phyloP scores from a whole-genome alignment of 2,797 vertebrate genomes.

The Helostoma temminkii region DNA sequence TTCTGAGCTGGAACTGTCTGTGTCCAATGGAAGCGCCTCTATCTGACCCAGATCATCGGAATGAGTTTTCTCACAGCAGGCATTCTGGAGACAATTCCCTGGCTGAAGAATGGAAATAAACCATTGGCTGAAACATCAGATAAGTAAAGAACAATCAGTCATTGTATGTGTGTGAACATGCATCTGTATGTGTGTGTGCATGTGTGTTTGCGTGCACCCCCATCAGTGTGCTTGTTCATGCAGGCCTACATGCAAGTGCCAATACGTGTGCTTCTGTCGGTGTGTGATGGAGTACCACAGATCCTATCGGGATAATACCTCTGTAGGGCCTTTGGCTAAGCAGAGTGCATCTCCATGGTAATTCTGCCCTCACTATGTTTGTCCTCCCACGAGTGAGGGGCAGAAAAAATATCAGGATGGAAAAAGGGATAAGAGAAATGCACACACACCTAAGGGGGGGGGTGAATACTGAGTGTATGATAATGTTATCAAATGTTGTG shows the following conservation, averaged over 20 bases:
- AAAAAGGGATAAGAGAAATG: constrained; percentile 40
- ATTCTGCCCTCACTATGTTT: constrained; percentile 62
- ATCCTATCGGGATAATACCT: constrained; percentile 71
- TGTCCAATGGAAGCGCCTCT: constrained; percentile 61
- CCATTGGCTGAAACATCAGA: constrained; percentile 75
- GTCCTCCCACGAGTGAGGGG: constrained; percentile 40
- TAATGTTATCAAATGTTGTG: constrained; percentile 67
- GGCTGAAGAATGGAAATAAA: constrained; percentile 69
- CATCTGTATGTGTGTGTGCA: constrained; percentile 35
- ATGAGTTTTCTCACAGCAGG: constrained; percentile 75
- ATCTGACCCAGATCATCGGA: constrained; percentile 77
- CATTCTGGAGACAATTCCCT: constrained; percentile 73
- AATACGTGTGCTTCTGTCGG: constrained; percentile 48
- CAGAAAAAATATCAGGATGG: constrained; percentile 36
- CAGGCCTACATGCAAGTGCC: constrained; percentile 46
- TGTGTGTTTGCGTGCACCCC: constrained; percentile 2
- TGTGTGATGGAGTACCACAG: constrained; percentile 62
- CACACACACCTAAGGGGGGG: constrained; percentile 1
- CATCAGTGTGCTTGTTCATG: constrained; percentile 12
- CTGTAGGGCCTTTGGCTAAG: constrained; percentile 62
- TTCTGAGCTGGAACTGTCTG: constrained; percentile 58
- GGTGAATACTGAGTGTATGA: constrained; percentile 50
- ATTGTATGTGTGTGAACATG: constrained; percentile 69
- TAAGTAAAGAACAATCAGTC: constrained; percentile 78
- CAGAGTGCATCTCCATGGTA: constrained; percentile 62